Base-by-base conservation (phyloP, 1,140 invertebrate genomes). In the Drosophila paulistorum region DNA sequence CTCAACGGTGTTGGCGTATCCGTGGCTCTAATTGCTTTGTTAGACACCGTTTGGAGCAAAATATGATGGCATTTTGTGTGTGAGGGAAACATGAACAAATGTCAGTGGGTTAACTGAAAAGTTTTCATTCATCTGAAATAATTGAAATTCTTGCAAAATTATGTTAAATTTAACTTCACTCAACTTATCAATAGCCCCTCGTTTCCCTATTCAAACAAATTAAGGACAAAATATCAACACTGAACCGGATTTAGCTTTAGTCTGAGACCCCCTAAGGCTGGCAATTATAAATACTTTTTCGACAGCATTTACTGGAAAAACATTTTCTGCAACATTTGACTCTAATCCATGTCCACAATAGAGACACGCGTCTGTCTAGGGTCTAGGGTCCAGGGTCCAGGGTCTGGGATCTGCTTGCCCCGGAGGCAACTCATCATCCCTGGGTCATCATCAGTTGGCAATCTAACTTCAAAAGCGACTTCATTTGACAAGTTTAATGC, bases 401-500 rank as follows among this genome's bases (percentile, higher is more conserved):
- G 79, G 64, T 76, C 72, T 63, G 6, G 39, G 23, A 4, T 26
- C 23, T 45, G 39, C 41, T 51, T 66, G 74, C 81, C 68, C 23
- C 58, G n/a, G 5, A 30, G 37, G 57, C 33, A 45, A 58, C 58
- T 66, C 42, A 63, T 65, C 55, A 30, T 60, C 63, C 72, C 72
- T 67, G 54, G 54, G 45, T 39, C 58, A 68, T 78, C 17, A 51
- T 23, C 45, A 51, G 69, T 58, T 54, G 58, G 73, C 80, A 83
- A 87, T 87, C 84, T 80, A 83, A 87, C 76, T 89, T 87, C 79
- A 64, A 71, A 76, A 68, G 73, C 72, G 70, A 87, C 83, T 87
- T 87, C 70, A 87, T 83, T 83, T 89, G 84, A 87, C 77, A 87
- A 87, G 70, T 87, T 87, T 89, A 87, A 87, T 87, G 70, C 68